These are phyloP conservation scores for Orgyia antiqua DNA, from an alignment of 2,888 invertebrate species.

Conservation along the genomic window DNA sequence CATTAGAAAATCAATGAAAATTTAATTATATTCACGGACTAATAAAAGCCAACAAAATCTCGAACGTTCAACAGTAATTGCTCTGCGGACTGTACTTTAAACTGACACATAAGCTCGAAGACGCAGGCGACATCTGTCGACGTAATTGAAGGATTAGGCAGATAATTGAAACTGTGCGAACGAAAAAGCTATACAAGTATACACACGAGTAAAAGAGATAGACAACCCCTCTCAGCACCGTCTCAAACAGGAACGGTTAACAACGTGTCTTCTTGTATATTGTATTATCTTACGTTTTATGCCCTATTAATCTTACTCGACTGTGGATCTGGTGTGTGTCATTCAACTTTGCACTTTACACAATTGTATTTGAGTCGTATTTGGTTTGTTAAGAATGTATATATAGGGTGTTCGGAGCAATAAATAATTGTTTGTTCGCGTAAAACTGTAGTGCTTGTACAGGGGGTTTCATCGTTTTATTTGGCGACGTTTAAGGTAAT, in stretches of 20 bases:
- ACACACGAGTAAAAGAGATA: conserved; percentile 47
- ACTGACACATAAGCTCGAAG: conserved; percentile 74
- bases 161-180: conserved; percentile 81
- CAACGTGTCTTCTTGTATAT: conserved; percentile 83
- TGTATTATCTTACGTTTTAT: conserved; percentile 78
- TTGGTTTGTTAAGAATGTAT: conserved; percentile 25
- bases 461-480: conserved; percentile 50
- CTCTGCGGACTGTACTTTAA: conserved; percentile 73
- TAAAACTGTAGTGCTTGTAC: conserved; percentile 68
- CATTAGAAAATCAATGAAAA: conserved; percentile 35
- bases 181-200: conserved; percentile 37
- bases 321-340: conserved; percentile 35
- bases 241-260: conserved; percentile 76
- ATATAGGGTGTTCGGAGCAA: conserved; percentile 57
- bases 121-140: conserved; percentile 78
- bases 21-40: conserved; percentile 41
- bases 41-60: conserved; percentile 42
- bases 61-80: conserved; percentile 61
- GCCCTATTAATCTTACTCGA: conserved; percentile 75
- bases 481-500: conserved; percentile 59
- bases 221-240: conserved; percentile 45
- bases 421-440: conserved; percentile 75
- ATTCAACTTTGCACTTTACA: conserved; percentile 37
- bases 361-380: conserved; percentile 31
- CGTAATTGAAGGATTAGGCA: conserved; percentile 83